Percentiles rank a stretch among this genome's conserved stretches.
These are phyloP conservation scores for Polyommatus icarus DNA, from an alignment of 2,888 invertebrate species.

Conservation along the genomic window DNA sequence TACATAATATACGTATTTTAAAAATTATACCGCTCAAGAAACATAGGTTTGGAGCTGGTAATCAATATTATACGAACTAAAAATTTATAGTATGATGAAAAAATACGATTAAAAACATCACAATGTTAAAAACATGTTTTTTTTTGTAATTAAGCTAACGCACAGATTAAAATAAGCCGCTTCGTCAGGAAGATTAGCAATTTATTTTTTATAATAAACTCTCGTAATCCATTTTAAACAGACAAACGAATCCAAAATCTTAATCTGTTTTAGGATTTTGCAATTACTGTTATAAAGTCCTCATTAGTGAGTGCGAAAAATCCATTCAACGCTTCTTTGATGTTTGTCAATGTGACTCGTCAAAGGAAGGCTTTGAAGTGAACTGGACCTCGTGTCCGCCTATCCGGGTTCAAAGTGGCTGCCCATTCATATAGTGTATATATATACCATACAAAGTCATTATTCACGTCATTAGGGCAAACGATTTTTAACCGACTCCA, in stretches of 20 bases:
- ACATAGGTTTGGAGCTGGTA: too few species aligned
- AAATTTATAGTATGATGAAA: neutral
- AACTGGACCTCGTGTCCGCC: neutral
- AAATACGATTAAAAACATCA: too few species aligned
- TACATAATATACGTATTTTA: too few species aligned
- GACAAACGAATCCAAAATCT: neutral
- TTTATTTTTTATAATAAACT: neutral
- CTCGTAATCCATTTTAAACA: neutral
- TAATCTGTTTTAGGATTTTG: neutral
- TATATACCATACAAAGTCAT: neutral
- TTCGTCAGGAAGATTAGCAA: neutral
- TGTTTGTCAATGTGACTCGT: neutral
- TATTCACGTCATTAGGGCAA: neutral
- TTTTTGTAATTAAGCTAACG: slow-evolving; percentile 8
- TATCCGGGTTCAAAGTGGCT: neutral
- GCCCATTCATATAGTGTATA: neutral
- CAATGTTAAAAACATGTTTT: neutral
- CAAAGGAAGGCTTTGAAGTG: slow-evolving; percentile 4
- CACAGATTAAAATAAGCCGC: neutral
- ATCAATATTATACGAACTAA: too few species aligned
- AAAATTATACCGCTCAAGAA: too few species aligned
- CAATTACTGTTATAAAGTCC: neutral
- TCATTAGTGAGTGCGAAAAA: slow-evolving; percentile 8
- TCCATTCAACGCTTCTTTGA: neutral
- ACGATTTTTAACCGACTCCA: too few species aligned